Evolutionary conservation across 2,797 vertebrate species (phyloP).

Genomic region (Sebastes taczanowskii): DNA sequence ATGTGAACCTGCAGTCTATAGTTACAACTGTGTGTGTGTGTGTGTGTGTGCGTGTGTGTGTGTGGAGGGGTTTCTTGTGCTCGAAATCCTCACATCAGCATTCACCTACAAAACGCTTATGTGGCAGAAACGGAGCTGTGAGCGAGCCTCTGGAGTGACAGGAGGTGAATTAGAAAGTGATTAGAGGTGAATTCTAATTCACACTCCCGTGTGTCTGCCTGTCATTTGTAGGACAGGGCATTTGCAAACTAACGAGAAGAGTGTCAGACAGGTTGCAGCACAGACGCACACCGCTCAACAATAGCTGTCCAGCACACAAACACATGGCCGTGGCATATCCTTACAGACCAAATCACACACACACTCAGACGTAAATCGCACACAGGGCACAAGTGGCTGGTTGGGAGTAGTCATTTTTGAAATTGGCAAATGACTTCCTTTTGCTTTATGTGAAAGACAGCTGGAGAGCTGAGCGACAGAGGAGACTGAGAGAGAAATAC

Average conservation of each 20-base stretch:
- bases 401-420: not conserved
- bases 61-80: not conserved
- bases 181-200: conserved; percentile 78
- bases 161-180: conserved; percentile 72
- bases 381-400: not conserved
- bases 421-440: not conserved
- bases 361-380: not conserved
- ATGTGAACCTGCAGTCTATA: conserved; percentile 6
- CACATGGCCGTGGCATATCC: not conserved
- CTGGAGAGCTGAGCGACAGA: not conserved
- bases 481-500: conserved; percentile 18
- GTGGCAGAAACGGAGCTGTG: conserved; percentile 60
- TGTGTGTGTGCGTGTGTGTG: not conserved
- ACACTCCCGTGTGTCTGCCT: conserved; percentile 69
- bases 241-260: conserved; percentile 64
- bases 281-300: conserved; percentile 17
- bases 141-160: conserved; percentile 62
- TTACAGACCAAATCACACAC: conserved; percentile 8
- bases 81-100: conserved; percentile 64
- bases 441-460: not conserved
- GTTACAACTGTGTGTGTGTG: not conserved
- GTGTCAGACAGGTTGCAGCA: conserved; percentile 39
- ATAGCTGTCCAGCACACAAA: conserved; percentile 1
- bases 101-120: conserved; percentile 64
- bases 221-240: conserved; percentile 64